Percentiles rank a stretch among this genome's conserved stretches.
These are phyloP conservation scores for Stegodyphus dumicola DNA, from an alignment of 1,140 invertebrate species.

Conservation along the genomic window DNA sequence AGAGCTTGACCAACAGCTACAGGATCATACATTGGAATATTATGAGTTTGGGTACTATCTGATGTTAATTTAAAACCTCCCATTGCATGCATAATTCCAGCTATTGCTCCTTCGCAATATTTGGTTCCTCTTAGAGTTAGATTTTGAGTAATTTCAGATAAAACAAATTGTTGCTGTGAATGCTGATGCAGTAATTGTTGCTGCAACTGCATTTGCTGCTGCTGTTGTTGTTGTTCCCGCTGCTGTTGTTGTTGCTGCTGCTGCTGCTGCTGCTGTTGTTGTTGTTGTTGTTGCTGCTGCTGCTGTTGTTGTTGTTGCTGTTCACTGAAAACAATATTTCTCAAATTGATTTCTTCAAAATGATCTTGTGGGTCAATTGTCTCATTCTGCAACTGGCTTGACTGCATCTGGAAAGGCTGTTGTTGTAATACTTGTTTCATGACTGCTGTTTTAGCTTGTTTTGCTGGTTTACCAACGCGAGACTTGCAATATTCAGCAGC, in stretches of 20 bases:
- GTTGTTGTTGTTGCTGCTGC: constrained; percentile 65
- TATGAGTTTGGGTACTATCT: constrained; percentile 54
- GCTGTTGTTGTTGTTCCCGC: constrained; percentile 65
- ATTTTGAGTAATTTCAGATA: constrained; percentile 63
- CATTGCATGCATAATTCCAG: constrained; percentile 58
- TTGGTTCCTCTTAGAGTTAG: constrained; percentile 51
- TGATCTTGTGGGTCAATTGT: constrained; percentile 18
- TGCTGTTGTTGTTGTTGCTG: constrained; percentile 60
- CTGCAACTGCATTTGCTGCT: constrained; percentile 60
- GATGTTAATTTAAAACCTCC: constrained; percentile 43
- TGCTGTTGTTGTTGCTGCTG: constrained; percentile 63
- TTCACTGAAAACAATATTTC: constrained; percentile 58
- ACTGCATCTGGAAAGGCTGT: constrained; percentile 40
- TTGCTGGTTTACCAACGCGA: constrained; percentile 15
- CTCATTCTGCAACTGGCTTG: constrained; percentile 26
- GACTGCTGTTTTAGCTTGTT: constrained; percentile 47
- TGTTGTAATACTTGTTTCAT: constrained; percentile 59
- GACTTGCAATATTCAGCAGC: constrained; percentile 43
- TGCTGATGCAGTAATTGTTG: constrained; percentile 65
- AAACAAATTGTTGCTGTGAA: constrained; percentile 64
- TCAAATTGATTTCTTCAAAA: constrained; percentile 59
- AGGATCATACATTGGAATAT: constrained; percentile 59
- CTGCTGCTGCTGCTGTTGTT: constrained; percentile 64
- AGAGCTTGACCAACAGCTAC: constrained; percentile 57
- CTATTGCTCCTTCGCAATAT: constrained; percentile 51